Evolutionary conservation across 2,888 invertebrate species (phyloP).

Genomic region (Lampropteryx suffumata): DNA sequence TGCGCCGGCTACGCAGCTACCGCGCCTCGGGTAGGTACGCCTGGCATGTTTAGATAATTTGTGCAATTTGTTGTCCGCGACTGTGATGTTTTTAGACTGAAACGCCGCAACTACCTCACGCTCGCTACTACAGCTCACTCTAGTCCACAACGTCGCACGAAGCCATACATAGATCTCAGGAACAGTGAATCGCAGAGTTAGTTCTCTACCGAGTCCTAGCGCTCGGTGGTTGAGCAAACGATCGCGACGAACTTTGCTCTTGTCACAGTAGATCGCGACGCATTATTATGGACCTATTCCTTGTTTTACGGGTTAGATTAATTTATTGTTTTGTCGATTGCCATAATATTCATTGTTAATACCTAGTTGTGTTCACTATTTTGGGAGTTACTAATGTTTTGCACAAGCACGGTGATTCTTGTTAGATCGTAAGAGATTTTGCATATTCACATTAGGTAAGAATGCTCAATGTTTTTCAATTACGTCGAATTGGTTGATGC

Average conservation of each 20-base stretch:
- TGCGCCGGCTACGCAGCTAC: conserved; percentile 50
- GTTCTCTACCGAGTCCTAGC: conserved; percentile 7
- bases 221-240: conserved; percentile 24
- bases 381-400: conserved; percentile 55
- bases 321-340: conserved; percentile 67
- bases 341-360: conserved; percentile 75
- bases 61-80: conserved; percentile 84
- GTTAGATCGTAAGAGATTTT: conserved; percentile 53
- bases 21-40: conserved; percentile 58
- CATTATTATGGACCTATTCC: conserved; percentile 56
- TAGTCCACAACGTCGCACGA: conserved; percentile 73
- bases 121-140: conserved; percentile 73
- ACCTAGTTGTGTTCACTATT: conserved; percentile 64
- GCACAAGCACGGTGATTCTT: conserved; percentile 74
- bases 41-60: conserved; percentile 64
- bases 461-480: conserved; percentile 73
- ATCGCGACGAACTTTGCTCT: conserved; percentile 59
- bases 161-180: conserved; percentile 40
- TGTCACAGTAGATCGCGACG: conserved; percentile 65
- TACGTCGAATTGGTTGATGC: conserved; percentile 55
- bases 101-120: conserved; percentile 82
- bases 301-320: conserved; percentile 67
- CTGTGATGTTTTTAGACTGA: conserved; percentile 88
- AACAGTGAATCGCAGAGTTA: conserved; percentile 13
- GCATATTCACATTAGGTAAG: conserved; percentile 60